These are phyloP conservation scores for Platerodrilus igneus DNA, from an alignment of 2,888 invertebrate species.

Conservation along the genomic window DNA sequence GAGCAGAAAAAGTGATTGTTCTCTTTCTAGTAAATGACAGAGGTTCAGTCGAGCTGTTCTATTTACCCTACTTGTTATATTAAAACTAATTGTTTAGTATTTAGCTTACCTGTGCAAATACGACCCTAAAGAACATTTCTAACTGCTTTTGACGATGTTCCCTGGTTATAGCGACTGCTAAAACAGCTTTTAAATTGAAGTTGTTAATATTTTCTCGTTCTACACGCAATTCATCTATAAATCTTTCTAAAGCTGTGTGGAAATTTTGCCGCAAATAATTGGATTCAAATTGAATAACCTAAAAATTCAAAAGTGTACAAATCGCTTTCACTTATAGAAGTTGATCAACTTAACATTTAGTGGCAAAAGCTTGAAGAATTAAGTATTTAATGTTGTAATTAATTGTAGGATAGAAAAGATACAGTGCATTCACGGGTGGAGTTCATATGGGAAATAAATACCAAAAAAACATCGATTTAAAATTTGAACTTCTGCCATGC, in stretches of 20 bases:
- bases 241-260: slow-evolving; percentile 42
- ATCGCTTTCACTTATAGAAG: no score
- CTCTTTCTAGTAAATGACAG: no score
- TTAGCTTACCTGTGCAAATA: slow-evolving; percentile 51
- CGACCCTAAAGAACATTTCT: slow-evolving; percentile 54
- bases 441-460: no score
- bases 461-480: no score
- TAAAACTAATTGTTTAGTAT: not conserved
- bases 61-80: not conserved
- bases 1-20: no score
- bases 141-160: slow-evolving; percentile 49
- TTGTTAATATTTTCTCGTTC: slow-evolving; percentile 33
- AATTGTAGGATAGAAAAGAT: not conserved
- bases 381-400: not conserved
- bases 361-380: slow-evolving; percentile 2
- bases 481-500: no score
- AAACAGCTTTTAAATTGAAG: slow-evolving; percentile 35
- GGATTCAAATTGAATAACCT: slow-evolving; percentile 50
- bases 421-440: no score
- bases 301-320: no score
- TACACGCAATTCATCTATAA: slow-evolving; percentile 35
- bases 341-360: no score
- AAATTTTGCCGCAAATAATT: slow-evolving; percentile 44
- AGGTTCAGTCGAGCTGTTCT: no score
- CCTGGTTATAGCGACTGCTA: slow-evolving; percentile 48